Percentiles rank a stretch among this genome's conserved stretches.
Conservation (phyloP, 2,888 invertebrate genomes). For the Nudaria mundana region DNA sequence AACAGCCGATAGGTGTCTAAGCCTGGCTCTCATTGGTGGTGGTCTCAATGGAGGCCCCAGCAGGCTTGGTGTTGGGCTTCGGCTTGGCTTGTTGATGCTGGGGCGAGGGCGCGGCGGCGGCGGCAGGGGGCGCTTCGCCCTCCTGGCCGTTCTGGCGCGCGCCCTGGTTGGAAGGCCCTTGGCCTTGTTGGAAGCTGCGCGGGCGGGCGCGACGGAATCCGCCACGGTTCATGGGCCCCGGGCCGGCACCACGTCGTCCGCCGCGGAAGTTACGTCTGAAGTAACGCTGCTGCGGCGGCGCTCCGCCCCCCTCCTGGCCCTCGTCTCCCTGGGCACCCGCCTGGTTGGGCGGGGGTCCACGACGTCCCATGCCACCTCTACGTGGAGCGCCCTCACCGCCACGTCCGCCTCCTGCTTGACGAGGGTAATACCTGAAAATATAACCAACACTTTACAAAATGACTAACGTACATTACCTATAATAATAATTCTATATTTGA, state of each 20-base stretch:
- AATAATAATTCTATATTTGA: too few relatives aligned
- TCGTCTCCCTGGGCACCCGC: constrained; percentile 74
- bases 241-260: constrained; percentile 79
- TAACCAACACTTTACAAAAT: not conserved
- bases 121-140: constrained; percentile 51
- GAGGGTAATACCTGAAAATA: constrained; percentile 67
- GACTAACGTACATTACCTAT: too few relatives aligned
- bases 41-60: constrained; percentile 66
- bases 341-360: constrained; percentile 73
- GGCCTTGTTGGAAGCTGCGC: constrained; percentile 55
- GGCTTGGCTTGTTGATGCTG: constrained; percentile 58
- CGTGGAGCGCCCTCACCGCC: constrained; percentile 82
- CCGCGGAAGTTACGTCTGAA: constrained; percentile 89
- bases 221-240: constrained; percentile 68
- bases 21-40: constrained; percentile 79
- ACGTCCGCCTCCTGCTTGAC: constrained; percentile 75
- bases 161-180: constrained; percentile 30
- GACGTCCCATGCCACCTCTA: constrained; percentile 80
- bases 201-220: constrained; percentile 67
- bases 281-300: constrained; percentile 77
- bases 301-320: constrained; percentile 64
- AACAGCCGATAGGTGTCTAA: constrained; percentile 45
- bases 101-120: constrained; percentile 41
- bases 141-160: constrained; percentile 59
- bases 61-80: constrained; percentile 57